Conservation (phyloP, 2,888 invertebrate species). For the Trilocha varians region DNA sequence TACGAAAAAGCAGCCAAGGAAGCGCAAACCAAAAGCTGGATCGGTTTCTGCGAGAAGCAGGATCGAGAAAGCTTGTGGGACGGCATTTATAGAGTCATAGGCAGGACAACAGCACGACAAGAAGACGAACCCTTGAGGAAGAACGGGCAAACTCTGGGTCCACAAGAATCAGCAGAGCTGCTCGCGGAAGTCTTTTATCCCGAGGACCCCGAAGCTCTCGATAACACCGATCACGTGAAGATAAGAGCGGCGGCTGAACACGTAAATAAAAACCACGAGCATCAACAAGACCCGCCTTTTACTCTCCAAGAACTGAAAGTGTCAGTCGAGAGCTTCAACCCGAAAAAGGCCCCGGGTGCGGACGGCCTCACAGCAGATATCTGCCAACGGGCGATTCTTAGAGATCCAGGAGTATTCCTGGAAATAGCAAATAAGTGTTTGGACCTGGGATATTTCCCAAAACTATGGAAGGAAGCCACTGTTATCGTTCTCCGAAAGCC, state of each 20-base stretch:
- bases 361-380: conserved; percentile 17
- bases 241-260: not conserved
- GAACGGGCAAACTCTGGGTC: not conserved
- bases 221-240: not conserved
- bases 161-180: not conserved
- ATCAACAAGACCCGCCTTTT: conserved; percentile 8
- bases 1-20: conserved; percentile 6
- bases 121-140: conserved; percentile 2
- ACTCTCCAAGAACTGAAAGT: conserved; percentile 7
- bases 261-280: not conserved
- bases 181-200: conserved; percentile 5
- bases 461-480: conserved; percentile 7
- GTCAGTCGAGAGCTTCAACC: conserved; percentile 4
- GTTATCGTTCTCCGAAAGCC: conserved; percentile 5
- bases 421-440: not conserved
- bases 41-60: conserved; percentile 10
- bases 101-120: not conserved
- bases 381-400: conserved; percentile 1
- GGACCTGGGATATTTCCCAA: conserved; percentile 3
- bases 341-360: conserved; percentile 14
- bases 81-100: conserved; percentile 6
- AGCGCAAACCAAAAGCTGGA: conserved; percentile 8
- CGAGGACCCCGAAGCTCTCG: not conserved
- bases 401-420: not conserved
- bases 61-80: conserved; percentile 12